Evolutionary conservation across 2,888 invertebrate species (phyloP).

Genomic region (Cataglyphis rosenhaueri): DNA sequence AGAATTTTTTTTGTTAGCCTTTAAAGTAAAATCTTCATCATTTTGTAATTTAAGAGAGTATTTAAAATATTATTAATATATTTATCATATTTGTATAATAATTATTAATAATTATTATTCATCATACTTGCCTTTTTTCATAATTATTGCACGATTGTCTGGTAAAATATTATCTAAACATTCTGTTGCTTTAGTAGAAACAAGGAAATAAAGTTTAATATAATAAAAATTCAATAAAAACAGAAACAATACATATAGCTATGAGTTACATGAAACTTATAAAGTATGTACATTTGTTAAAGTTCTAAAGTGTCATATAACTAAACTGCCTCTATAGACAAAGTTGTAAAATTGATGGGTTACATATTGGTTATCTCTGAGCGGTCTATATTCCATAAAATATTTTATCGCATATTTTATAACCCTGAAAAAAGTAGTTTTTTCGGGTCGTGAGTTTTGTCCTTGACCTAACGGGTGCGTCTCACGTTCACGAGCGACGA

Average conservation of each 20-base stretch:
- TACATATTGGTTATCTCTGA: neutral
- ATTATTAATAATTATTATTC: neutral
- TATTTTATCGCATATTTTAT: neutral
- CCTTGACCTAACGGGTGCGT: neutral
- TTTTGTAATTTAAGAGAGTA: neutral
- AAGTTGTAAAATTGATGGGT: neutral
- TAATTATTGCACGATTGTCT: neutral
- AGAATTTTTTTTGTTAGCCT: neutral
- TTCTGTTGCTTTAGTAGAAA: neutral
- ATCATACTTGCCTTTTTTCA: neutral
- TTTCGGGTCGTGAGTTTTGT: constrained; percentile 14
- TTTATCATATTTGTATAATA: neutral
- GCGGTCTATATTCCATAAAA: neutral
- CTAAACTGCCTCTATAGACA: neutral
- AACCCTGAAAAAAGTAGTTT: neutral
- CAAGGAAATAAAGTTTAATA: neutral
- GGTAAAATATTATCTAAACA: neutral
- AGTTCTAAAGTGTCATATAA: neutral
- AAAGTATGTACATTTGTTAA: neutral
- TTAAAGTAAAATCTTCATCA: neutral
- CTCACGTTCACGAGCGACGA: neutral
- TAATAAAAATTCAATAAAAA: neutral
- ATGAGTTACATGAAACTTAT: neutral
- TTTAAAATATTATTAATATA: neutral
- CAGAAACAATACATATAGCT: neutral